Evolutionary conservation across 2,113 vertebrate species (phyloP).

Genomic region (Ascaphus truei): DNA sequence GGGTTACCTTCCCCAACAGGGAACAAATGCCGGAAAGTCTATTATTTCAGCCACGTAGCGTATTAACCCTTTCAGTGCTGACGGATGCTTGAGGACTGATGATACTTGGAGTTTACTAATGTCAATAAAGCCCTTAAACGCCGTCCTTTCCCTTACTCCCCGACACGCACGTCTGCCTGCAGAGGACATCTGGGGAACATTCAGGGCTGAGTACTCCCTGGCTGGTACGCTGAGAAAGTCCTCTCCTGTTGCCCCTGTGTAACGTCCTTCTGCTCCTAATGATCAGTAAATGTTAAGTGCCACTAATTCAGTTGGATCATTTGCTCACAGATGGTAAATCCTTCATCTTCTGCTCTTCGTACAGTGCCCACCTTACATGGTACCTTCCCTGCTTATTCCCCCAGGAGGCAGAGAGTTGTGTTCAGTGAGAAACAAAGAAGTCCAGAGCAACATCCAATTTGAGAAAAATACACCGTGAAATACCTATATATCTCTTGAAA

Average conservation of each 20-base stretch:
- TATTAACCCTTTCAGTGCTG: no score
- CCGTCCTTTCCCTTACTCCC: no score
- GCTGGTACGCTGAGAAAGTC: background rate
- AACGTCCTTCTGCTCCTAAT: constrained; percentile 17
- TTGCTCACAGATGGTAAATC: constrained; percentile 18
- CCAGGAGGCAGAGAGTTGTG: background rate
- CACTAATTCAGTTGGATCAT: constrained; percentile 23
- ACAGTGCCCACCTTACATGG: background rate
- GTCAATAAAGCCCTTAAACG: no score
- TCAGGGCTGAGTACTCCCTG: background rate
- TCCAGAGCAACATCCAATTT: no score
- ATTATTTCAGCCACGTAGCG: no score
- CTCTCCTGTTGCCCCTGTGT: background rate
- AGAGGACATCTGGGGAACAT: background rate
- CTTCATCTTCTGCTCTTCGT: constrained; percentile 9
- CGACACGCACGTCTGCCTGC: background rate
- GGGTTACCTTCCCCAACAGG: no score
- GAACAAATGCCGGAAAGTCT: no score
- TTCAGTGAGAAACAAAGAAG: no score
- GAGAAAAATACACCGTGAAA: no score
- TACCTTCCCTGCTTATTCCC: background rate
- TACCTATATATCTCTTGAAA: no score
- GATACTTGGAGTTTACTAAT: no score
- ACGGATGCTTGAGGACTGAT: no score
- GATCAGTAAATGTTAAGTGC: constrained; percentile 32